Percentiles rank a stretch among this genome's conserved stretches.
phyloP scores from a whole-genome alignment of 2,797 vertebrate species.

The Pelobates cultripes region DNA sequence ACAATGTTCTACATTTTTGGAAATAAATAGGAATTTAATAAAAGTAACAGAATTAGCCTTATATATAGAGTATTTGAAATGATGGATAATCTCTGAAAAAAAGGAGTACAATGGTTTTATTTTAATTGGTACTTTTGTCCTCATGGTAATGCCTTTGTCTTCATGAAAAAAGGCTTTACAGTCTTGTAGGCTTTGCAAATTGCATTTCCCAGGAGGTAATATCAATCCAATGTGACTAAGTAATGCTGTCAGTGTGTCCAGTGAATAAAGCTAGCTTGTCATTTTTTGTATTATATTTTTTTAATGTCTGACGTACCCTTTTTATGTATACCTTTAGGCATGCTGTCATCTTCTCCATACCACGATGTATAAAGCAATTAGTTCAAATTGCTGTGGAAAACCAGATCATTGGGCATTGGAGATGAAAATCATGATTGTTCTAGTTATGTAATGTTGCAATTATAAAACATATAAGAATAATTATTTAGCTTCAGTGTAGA shows the following conservation, averaged over 20 bases:
- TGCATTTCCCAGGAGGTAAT: constrained; percentile 30
- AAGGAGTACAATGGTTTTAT: constrained; percentile 16
- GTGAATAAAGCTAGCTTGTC: background rate
- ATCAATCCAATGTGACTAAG: background rate
- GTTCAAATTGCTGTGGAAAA: too few species aligned
- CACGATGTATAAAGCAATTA: too few species aligned
- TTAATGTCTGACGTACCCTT: background rate
- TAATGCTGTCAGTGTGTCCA: background rate
- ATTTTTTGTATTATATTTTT: background rate
- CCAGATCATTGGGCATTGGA: too few species aligned
- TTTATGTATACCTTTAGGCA: background rate
- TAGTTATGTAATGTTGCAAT: too few species aligned
- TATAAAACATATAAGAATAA: too few species aligned
- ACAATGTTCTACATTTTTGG: background rate
- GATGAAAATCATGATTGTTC: too few species aligned
- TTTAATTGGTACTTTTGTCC: constrained; percentile 46
- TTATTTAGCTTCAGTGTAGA: too few species aligned
- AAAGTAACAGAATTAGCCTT: background rate
- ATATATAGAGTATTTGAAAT: background rate
- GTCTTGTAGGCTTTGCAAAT: constrained; percentile 7
- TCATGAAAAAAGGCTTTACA: background rate
- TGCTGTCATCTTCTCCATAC: background rate
- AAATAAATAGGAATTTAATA: background rate
- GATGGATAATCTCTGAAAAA: constrained; percentile 28
- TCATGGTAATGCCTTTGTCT: constrained; percentile 29